phyloP scores from a whole-genome alignment of 2,888 invertebrate species.

The Mongoloraphidia duomilia region DNA sequence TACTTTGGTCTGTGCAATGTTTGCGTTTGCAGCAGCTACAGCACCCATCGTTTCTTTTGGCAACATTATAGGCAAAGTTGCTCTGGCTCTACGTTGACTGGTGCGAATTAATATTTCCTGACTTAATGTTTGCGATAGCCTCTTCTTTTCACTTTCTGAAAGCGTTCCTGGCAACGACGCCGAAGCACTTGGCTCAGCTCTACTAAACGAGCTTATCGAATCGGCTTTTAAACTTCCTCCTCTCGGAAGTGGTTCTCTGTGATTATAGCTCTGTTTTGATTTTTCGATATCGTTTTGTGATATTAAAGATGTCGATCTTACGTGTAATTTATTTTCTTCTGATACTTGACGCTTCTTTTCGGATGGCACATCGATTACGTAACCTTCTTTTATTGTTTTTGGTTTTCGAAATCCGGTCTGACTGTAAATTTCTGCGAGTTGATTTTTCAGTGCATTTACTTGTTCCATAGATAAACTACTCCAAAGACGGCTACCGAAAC shows the following conservation, averaged over 20 bases:
- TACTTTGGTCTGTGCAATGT: constrained; percentile 19
- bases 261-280: constrained; percentile 20
- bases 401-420: constrained; percentile 27
- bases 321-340: constrained; percentile 32
- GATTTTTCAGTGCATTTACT: constrained; percentile 62
- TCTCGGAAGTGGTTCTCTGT: constrained; percentile 12
- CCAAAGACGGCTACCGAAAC: constrained; percentile 63
- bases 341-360: constrained; percentile 19
- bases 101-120: constrained; percentile 56
- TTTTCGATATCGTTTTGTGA: constrained; percentile 28
- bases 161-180: constrained; percentile 28
- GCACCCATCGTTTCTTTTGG: constrained; percentile 47
- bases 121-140: constrained; percentile 55
- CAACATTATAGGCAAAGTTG: constrained; percentile 25
- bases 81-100: constrained; percentile 27
- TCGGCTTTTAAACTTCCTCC: constrained; percentile 37
- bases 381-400: constrained; percentile 32
- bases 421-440: constrained; percentile 69
- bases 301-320: constrained; percentile 42
- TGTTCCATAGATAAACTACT: constrained; percentile 76
- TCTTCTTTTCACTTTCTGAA: constrained; percentile 57
- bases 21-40: constrained; percentile 38
- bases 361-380: constrained; percentile 44
- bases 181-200: constrained; percentile 33
- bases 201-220: constrained; percentile 38